Conservation (phyloP, 2,888 invertebrate species). For the Pristionchus arcanus region DNA sequence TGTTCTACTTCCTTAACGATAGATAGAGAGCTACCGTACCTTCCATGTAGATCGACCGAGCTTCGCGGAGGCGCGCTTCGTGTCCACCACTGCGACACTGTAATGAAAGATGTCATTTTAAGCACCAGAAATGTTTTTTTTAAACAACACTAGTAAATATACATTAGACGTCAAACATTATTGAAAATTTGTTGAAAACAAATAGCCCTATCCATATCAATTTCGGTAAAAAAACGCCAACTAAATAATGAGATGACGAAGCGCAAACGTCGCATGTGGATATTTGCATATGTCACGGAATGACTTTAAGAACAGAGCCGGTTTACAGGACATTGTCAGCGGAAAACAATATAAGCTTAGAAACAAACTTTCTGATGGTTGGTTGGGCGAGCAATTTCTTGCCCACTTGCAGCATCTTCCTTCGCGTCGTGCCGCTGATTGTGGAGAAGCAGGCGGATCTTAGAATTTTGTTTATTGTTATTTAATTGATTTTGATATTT, state of each 20-base stretch:
- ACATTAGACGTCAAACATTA: background rate
- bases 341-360: too few species aligned
- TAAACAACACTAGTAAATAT: too few species aligned
- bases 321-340: too few species aligned
- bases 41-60: conserved; percentile 73
- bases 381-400: conserved; percentile 40
- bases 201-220: too few species aligned
- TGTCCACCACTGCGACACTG: conserved; percentile 69
- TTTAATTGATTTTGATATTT: background rate
- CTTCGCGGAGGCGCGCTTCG: conserved; percentile 71
- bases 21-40: conserved; percentile 56
- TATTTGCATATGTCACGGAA: too few species aligned
- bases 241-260: too few species aligned
- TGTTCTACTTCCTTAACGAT: too few species aligned
- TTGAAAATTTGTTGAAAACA: too few species aligned
- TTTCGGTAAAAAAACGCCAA: too few species aligned
- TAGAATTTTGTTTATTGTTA: background rate
- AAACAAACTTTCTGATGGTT: conserved; percentile 34
- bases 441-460: conserved; percentile 55
- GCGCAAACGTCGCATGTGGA: too few species aligned
- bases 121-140: background rate
- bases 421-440: conserved; percentile 4
- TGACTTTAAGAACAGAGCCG: too few species aligned
- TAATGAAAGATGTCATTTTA: background rate
- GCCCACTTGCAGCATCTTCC: conserved; percentile 46